Evolutionary conservation across 2,113 vertebrate genomes (phyloP).

Genomic region (Helogale parvula): DNA sequence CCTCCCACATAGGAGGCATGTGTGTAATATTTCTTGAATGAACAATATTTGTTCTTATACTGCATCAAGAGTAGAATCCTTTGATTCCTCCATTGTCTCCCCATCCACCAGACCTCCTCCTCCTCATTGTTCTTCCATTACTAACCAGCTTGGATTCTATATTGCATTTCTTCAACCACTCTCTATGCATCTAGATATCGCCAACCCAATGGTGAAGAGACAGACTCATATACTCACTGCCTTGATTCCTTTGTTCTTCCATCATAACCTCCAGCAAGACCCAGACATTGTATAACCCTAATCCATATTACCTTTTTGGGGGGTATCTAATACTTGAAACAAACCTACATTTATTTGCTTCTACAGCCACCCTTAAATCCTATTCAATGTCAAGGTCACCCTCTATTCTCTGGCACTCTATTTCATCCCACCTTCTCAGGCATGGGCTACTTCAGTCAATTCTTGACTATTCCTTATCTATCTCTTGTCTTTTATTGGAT

Average conservation of each 20-base stretch:
- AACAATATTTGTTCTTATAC: not conserved
- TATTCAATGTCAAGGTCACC: conserved; percentile 39
- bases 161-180: not conserved
- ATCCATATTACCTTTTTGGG: not conserved
- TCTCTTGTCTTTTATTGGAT: not conserved
- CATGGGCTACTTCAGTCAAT: not conserved
- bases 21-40: conserved; percentile 30
- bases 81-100: not conserved
- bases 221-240: not conserved
- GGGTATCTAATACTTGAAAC: not conserved
- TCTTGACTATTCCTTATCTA: conserved; percentile 4
- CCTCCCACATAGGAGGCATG: not conserved
- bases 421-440: not conserved
- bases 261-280: conserved; percentile 15
- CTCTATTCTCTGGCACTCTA: not conserved
- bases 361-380: not conserved
- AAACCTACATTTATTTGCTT: conserved; percentile 39
- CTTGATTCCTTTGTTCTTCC: conserved; percentile 13
- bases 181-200: not conserved
- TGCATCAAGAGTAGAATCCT: not conserved
- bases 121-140: not conserved
- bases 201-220: not conserved
- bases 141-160: not conserved
- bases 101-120: not conserved
- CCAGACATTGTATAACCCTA: not conserved